Evolutionary conservation across 2,797 vertebrate species (phyloP).

Genomic region (Cirrhinus molitorella): DNA sequence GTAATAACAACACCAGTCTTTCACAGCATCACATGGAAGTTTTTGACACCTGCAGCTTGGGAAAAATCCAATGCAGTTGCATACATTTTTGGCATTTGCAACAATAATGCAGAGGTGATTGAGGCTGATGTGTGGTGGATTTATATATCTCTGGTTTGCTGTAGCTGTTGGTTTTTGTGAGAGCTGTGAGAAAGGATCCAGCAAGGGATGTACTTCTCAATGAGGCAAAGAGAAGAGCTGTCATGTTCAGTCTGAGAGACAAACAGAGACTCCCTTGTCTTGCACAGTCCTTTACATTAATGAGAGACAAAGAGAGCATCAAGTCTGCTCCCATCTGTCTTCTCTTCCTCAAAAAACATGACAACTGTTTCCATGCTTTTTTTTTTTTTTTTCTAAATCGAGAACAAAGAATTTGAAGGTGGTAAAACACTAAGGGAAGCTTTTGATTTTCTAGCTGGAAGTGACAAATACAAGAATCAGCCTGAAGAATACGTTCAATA

Average conservation of each 20-base stretch:
- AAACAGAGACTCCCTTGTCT: slow-evolving; percentile 33
- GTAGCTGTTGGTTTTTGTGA: slow-evolving; percentile 14
- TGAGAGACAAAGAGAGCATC: slow-evolving; percentile 49
- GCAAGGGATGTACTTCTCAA: slow-evolving; percentile 23
- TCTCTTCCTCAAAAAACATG: slow-evolving; percentile 45
- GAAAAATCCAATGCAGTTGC: neutral
- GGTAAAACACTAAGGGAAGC: slow-evolving; percentile 36
- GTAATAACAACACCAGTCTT: neutral
- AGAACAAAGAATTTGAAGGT: slow-evolving; percentile 44
- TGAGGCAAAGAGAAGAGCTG: slow-evolving; percentile 26
- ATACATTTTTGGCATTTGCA: neutral
- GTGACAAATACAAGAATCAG: slow-evolving; percentile 47
- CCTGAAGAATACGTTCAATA: neutral
- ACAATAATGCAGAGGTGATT: neutral
- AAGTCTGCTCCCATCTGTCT: slow-evolving; percentile 35
- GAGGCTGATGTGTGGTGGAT: neutral
- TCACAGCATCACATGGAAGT: neutral
- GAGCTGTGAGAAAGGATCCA: slow-evolving; percentile 14
- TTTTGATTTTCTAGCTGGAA: slow-evolving; percentile 41
- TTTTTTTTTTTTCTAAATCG: slow-evolving; percentile 48
- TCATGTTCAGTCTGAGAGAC: slow-evolving; percentile 53
- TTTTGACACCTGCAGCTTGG: neutral
- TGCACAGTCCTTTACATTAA: slow-evolving; percentile 51
- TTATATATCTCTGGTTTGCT: slow-evolving; percentile 15
- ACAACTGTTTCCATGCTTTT: slow-evolving; percentile 43